Evolutionary conservation across 1,140 invertebrate genomes (phyloP), one percentile per base, ranked within the genome.

Genomic region (Augochlora pura): DNA sequence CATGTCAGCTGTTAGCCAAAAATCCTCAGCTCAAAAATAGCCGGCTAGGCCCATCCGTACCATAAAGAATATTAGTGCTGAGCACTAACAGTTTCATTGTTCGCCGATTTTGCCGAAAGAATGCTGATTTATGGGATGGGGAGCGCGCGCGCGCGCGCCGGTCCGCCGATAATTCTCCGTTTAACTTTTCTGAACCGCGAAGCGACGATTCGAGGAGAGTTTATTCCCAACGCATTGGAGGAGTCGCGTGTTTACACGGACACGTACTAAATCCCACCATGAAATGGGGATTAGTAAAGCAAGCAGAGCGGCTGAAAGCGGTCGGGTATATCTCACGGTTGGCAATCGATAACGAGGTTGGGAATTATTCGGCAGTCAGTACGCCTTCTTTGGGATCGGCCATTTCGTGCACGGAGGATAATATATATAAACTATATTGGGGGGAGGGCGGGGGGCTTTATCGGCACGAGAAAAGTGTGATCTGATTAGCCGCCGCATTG

Each of bases 271-370:
- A 83, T 85, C 82, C 77, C 79, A 54, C 67, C 83, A 82, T 79
- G 82, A 79, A 77, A 85, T 67, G 38, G 72, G 82, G 82, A 85
- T 84, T 85, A 85, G 66, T 64, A 80, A 80, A 72, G 71, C 83
- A 84, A 80, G 83, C 77, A 67, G 52, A 75, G 39, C 7, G 39
- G 49, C 49, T 38, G 82, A 72, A 76, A 74, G 62, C 60, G 77
- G 54, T 32, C 4, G 52, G 57, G 39, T 80, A 67, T 79, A 80
- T 72, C 77, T 70, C 71, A 32, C 21, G 77, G 54, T 46, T 65
- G 82, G 77, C 77, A 80, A 85, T 85, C 83, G 82, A 85, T 85
- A 83, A 83, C 81, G 64, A 76, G 83, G 66, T 66, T 72, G 77
- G 68, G 27, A 84, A 84, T 83, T 85, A 84, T 84, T 84, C 72